Evolutionary conservation across 2,888 invertebrate species (phyloP), one percentile per base, ranked within the genome.

Genomic region (Asteroscopus sphinx): DNA sequence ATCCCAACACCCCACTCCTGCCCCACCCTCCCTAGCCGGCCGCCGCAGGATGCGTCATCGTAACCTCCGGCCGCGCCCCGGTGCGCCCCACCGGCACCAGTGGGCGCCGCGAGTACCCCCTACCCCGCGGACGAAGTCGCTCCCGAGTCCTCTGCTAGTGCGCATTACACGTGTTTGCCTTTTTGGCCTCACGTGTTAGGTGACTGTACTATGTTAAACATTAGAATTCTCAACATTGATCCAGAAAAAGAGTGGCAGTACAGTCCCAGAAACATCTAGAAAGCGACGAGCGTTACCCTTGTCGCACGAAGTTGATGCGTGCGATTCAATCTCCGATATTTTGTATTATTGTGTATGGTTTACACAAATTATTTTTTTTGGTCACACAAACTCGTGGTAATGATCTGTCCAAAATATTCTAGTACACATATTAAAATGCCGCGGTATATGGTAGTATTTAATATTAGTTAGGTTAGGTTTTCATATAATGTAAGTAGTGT

Each of bases 381-480:
- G 82, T 88, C 85, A 85, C 85, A 79, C 73, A 55, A 76, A 82
- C 78, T 83, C 80, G 82, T 82, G 83, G 85, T 86, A 85, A 86
- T 85, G 87, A 90, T 91, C 91, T 91, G 92, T 92, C 92, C 92
- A 91, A 82, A 87, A 86, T 74, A 70, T 77, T 59, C 54, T 76
- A 76, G 68, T 75, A 73, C 76, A 73, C 70, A 53, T 49, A 60
- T 17, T 33, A 42, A 60, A 70, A 63, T 68, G 72, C 63, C 75
- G 77, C 68, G 71, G 71, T 79, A 73, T 68, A 59, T 51, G 73
- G 77, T 81, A 80, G 79, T 68, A 74, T 75, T 67, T 77, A 79
- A 72, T 64, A 58, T 55, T 67, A 77, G 55, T 76, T 79, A 79
- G 65, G 75, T 76, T 81, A 83, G 79, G 71, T 78, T 79, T 77